Conservation (phyloP, 2,888 invertebrate genomes). For the Kryphioiulus occultus region DNA sequence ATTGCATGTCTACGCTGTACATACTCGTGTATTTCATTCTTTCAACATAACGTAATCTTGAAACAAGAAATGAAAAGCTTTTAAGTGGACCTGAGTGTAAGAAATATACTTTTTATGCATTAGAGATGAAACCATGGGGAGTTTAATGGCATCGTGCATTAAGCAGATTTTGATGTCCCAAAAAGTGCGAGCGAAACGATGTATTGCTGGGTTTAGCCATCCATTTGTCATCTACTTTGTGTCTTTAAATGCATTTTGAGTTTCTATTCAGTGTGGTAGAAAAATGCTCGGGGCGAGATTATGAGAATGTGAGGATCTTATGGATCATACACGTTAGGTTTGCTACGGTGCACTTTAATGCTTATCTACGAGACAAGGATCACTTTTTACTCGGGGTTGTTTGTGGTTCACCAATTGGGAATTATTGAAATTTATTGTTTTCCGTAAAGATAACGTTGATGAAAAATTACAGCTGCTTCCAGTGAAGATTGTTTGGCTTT, state of each 20-base stretch:
- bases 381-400: background rate
- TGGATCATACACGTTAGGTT: background rate
- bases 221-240: conserved; percentile 40
- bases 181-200: background rate
- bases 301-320: background rate
- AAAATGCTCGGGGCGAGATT: background rate
- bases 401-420: conserved; percentile 13
- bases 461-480: background rate
- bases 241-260: conserved; percentile 7
- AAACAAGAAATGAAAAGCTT: conserved; percentile 19
- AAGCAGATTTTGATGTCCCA: background rate
- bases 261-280: background rate
- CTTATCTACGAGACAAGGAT: background rate
- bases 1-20: no score
- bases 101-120: background rate
- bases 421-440: background rate
- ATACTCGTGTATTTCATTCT: background rate
- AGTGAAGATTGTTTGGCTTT: no score
- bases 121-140: background rate
- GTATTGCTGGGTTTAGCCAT: background rate
- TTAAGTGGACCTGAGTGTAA: conserved; percentile 6
- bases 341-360: background rate
- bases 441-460: background rate
- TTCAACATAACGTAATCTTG: background rate
- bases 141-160: conserved; percentile 12